Base-by-base conservation (phyloP, 1,140 invertebrate species). In the Ceratina japonica region DNA sequence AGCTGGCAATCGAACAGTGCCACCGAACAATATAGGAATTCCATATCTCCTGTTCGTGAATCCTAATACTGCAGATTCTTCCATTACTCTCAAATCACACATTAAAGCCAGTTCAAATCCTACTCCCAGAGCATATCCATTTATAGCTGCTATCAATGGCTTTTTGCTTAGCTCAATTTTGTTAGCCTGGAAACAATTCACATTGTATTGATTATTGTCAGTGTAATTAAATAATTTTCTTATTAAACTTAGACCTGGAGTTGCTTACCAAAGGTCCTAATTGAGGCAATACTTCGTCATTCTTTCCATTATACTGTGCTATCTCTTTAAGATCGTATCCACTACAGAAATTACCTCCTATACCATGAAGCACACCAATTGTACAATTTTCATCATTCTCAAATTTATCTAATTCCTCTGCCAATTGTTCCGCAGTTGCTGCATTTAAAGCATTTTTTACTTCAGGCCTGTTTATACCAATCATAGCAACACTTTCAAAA, bases 21-120 rank as follows among this genome's bases (percentile, higher is more conserved):
- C 97, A 52, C 95, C 96, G 89, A 97, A 94, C 59, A 97, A 93
- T 82, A 97, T 94, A 7, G 98, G 97, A n/a, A 98, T 95, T 78
- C 97, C 97, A 93, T 97, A 98, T 91, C 97, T 94, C 87, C 97
- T 94, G 87, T 96, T 96, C 77, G 96, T 95, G 83, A 97, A 95
- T 22, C 97, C 98, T 85, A 98, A 90, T 2, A 97, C 91, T 7
- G 97, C 96, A 4, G 94, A 96, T 65, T 97, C 95, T 88, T 98
- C 97, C 71, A 98, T 93, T 2, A 99, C 94, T 76, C 98, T 94
- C 15, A 99, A 90, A 92, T 99, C 98, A 93, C 97, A 98, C 93
- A 97, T 95, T 0, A 99, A 90, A 0, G 98, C 97, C 69, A 99
- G 91, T 90, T 99, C 98, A 77, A 99, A 94, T 0, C 98, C 98